Conservation (phyloP, 1,140 invertebrate species). For the Telenomus remus region DNA sequence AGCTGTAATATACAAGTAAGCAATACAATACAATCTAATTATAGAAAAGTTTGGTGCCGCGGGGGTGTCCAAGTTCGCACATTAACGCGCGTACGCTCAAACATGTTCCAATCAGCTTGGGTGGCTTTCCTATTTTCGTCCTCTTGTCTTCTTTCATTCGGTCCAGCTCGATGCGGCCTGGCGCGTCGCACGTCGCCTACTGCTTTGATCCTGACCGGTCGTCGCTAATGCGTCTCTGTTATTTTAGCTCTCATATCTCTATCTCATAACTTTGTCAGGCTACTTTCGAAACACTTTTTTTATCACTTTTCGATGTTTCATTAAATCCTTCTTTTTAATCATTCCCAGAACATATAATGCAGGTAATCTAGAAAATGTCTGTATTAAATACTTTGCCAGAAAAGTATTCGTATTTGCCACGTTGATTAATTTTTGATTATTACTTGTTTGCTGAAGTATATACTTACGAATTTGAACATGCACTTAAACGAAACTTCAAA, state of each 20-base stretch:
- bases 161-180: conserved; percentile 35
- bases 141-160: conserved; percentile 63
- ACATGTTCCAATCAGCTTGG: conserved; percentile 62
- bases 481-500: conserved; percentile 42
- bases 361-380: too few relatives aligned
- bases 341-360: too few relatives aligned
- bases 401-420: too few relatives aligned
- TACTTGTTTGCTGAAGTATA: too few relatives aligned
- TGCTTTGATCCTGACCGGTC: conserved; percentile 67
- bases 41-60: conserved; percentile 64
- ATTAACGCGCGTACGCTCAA: conserved; percentile 59
- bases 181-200: conserved; percentile 52
- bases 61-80: conserved; percentile 55
- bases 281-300: conserved; percentile 31
- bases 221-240: conserved; percentile 72
- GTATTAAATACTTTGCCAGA: too few relatives aligned
- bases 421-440: too few relatives aligned
- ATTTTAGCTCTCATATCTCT: conserved; percentile 69
- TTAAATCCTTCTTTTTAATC: too few relatives aligned
- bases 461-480: conserved; percentile 10
- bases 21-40: conserved; percentile 73
- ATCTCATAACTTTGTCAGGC: conserved; percentile 38
- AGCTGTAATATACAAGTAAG: conserved; percentile 66
- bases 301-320: background rate
- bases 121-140: conserved; percentile 71